Base-by-base conservation (phyloP, 2,113 vertebrate genomes). In the Periophthalmus modestus region DNA sequence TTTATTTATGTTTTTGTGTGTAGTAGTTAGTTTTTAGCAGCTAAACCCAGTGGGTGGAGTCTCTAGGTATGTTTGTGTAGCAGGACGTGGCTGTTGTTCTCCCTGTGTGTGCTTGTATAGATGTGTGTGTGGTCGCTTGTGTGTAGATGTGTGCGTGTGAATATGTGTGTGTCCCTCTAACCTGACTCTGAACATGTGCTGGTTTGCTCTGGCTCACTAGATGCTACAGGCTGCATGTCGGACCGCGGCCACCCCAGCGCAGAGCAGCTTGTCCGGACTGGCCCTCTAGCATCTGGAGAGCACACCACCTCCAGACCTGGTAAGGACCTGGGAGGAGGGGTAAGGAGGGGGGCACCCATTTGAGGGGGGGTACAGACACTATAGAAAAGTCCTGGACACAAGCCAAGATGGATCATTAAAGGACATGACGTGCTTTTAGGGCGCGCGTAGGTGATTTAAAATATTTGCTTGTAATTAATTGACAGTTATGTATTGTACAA, bases 251-350 rank as follows among this genome's bases (percentile, higher is more conserved):
- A 88, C 48, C 82, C 71, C 15, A 47, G 85, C 58, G 79, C 85
- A 12, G 74, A 87, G 66, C 88, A 69, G 74, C 80, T 78, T 3
- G 15, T 72, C 70, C 77, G 67, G 82, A 77, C 62, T 7, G 54
- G 83, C 71, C 83, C 65, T 62, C 82, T 82, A 69, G 77, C 72
- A 34, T 61, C 79, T 46, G 86, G 83, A 58, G 87, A 89, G 57
- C 73, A 84, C 82, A 33, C 84, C 74, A 61, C 55, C 68, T 71
- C 85, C 78, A 91, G 88, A 91, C 87, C 91, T 54, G 91, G 91
- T 92, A 92, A 92, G 88, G 81, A 39, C 33, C 73, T 47, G 61
- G 65, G 67, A 58, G 48, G 46, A 70, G 78, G 68, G 48, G 70
- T 34, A 21, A 9, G 69, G 19, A 61, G 47, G 48, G 36, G 14